These are phyloP conservation scores for Chironomus striatipennis DNA, from an alignment of 1,140 invertebrate genomes.

Conservation along the genomic window DNA sequence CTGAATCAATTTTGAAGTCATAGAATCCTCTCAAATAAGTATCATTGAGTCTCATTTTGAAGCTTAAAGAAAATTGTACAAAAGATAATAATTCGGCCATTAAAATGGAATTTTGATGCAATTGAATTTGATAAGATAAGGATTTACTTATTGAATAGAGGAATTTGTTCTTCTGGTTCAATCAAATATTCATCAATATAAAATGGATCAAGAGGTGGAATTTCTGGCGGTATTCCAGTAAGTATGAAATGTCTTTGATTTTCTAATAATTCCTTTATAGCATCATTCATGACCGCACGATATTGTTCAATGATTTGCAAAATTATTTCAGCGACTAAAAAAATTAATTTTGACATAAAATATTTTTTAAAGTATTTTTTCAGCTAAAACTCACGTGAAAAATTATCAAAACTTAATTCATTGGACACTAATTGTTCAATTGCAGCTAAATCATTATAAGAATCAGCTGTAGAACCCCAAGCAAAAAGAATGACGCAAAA, in stretches of 20 bases:
- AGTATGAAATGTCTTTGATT: background rate
- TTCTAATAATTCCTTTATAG: background rate
- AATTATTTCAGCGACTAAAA: background rate
- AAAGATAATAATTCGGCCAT: background rate
- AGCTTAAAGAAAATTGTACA: too few species aligned
- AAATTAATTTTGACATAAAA: too few species aligned
- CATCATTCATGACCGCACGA: background rate
- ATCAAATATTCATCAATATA: background rate
- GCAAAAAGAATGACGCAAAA: background rate
- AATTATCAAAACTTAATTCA: background rate
- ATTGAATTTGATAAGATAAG: constrained; percentile 17
- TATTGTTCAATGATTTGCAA: background rate
- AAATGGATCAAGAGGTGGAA: background rate
- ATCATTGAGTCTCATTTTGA: background rate
- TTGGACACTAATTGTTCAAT: background rate
- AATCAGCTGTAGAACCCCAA: background rate
- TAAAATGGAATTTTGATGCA: background rate
- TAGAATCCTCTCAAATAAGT: background rate
- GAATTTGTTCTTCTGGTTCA: background rate
- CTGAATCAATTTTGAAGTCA: background rate
- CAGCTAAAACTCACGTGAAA: too few species aligned
- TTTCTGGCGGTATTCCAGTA: background rate
- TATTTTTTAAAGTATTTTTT: background rate
- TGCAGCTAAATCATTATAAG: background rate
- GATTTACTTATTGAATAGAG: background rate